These are phyloP conservation scores for Herpetotheres cachinnans DNA, from an alignment of 2,113 vertebrate species.

Conservation along the genomic window DNA sequence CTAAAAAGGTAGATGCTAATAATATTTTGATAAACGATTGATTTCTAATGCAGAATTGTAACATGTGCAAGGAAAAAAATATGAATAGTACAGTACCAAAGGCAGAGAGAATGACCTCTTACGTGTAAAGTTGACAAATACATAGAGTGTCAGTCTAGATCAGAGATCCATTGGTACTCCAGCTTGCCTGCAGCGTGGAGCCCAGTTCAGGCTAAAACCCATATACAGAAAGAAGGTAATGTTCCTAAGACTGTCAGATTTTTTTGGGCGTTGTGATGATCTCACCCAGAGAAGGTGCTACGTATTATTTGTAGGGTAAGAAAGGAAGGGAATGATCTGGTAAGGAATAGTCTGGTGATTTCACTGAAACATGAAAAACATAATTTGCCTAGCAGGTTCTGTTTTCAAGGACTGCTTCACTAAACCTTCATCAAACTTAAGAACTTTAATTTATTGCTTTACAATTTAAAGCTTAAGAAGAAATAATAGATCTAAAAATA, in stretches of 20 bases:
- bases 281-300: background rate
- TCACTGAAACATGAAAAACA: background rate
- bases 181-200: background rate
- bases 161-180: background rate
- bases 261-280: background rate
- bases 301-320: background rate
- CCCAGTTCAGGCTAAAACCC: background rate
- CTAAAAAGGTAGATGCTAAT: background rate
- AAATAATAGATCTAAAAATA: background rate
- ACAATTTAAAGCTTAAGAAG: background rate
- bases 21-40: background rate
- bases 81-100: background rate
- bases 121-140: background rate
- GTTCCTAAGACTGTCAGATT: background rate
- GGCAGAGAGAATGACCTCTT: background rate
- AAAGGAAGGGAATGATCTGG: background rate
- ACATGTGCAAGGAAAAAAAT: accelerated
- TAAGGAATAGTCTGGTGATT: background rate
- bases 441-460: background rate
- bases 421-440: background rate
- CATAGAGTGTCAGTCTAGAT: background rate
- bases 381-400: background rate
- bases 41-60: background rate
- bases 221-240: background rate
- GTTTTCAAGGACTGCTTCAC: background rate